Evolutionary conservation across 1,140 invertebrate species (phyloP).

Genomic region (Conus betulinus): DNA sequence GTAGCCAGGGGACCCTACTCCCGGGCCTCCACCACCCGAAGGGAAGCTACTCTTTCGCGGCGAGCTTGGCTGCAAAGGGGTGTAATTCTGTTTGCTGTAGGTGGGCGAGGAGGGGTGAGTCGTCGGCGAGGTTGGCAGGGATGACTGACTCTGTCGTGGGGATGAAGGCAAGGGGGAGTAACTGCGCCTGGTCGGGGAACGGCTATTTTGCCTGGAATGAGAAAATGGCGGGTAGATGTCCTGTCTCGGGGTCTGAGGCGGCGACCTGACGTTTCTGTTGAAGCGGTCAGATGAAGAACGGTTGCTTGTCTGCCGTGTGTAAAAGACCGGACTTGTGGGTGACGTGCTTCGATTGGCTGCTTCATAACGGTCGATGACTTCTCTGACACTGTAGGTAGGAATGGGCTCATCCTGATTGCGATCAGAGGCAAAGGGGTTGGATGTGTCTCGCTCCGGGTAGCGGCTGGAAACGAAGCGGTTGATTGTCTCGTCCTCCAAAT

Average conservation of each 20-base stretch:
- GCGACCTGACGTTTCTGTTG: neutral
- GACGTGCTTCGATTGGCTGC: neutral
- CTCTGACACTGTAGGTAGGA: neutral
- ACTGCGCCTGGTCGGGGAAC: neutral
- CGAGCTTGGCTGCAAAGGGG: neutral
- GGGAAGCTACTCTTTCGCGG: neutral
- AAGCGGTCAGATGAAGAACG: neutral
- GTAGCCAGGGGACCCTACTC: conserved; percentile 17
- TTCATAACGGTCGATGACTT: neutral
- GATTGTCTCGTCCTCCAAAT: neutral
- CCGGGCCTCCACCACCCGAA: neutral
- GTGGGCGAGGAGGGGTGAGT: neutral
- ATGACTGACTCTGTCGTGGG: neutral
- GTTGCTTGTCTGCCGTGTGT: neutral
- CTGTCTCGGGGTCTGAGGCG: neutral
- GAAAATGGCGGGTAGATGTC: conserved; percentile 3
- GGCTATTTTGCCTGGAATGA: neutral
- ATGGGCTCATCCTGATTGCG: neutral
- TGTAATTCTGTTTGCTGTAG: neutral
- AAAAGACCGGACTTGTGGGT: neutral
- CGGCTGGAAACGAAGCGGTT: neutral
- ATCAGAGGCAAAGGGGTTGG: neutral
- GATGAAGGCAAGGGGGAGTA: neutral
- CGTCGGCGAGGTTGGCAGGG: neutral
- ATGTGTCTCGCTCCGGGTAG: neutral